phyloP scores from a whole-genome alignment of 2,797 vertebrate species.

The Triplophysa bombifrons region DNA sequence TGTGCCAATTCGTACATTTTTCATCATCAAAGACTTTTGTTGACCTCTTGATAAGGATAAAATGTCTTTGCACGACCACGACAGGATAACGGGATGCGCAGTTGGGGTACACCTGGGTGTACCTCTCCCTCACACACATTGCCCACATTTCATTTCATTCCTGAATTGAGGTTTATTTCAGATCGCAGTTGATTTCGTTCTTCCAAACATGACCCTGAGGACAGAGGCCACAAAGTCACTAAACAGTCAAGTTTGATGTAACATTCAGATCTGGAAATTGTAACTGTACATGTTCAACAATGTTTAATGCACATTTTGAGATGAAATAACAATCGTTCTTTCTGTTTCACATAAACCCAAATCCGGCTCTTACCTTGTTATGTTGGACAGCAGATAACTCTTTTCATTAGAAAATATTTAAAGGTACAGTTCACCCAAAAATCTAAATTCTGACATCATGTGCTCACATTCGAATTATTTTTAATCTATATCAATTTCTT shows the following conservation, averaged over 20 bases:
- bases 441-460: too few relatives aligned
- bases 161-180: constrained; percentile 16
- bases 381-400: too few relatives aligned
- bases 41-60: neutral
- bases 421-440: too few relatives aligned
- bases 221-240: constrained; percentile 11
- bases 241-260: neutral
- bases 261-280: neutral
- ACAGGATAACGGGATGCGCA: neutral
- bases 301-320: too few relatives aligned
- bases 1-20: neutral
- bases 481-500: too few relatives aligned
- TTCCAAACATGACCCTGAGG: constrained; percentile 7
- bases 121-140: neutral
- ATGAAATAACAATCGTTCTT: neutral
- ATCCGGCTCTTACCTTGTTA: too few relatives aligned
- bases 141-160: neutral
- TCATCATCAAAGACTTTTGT: neutral
- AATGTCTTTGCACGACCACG: neutral
- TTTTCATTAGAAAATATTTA: too few relatives aligned
- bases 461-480: too few relatives aligned
- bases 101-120: neutral
- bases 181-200: neutral
- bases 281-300: neutral
- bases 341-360: too few relatives aligned